Percentiles rank a stretch among this genome's conserved stretches.
These are phyloP conservation scores for Rhinoptilus africanus DNA, from an alignment of 2,113 vertebrate species.

Conservation along the genomic window DNA sequence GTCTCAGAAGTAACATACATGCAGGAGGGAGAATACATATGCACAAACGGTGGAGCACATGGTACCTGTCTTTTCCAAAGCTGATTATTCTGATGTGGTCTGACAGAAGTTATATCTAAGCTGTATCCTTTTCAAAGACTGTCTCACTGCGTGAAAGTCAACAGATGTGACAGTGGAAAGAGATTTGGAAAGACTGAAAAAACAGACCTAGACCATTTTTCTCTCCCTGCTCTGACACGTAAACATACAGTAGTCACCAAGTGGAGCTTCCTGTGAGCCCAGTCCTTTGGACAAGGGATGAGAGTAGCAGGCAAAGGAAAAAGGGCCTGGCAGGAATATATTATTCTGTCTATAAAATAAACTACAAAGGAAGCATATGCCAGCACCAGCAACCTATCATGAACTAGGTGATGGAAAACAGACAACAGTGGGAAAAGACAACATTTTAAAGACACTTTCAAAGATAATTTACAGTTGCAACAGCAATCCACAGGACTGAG, in stretches of 20 bases:
- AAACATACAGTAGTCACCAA: neutral
- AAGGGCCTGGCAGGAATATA: neutral
- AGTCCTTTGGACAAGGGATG: neutral
- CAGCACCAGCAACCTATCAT: neutral
- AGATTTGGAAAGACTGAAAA: neutral
- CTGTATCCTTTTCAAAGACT: neutral
- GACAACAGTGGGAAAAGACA: neutral
- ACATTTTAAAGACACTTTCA: neutral
- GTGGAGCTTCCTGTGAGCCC: neutral
- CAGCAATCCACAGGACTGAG: constrained; percentile 4
- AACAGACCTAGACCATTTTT: neutral
- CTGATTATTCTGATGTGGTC: neutral
- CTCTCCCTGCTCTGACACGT: neutral
- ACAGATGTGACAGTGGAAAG: neutral
- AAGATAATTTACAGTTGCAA: constrained; percentile 22
- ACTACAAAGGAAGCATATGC: neutral
- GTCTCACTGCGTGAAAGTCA: neutral
- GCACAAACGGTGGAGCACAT: neutral
- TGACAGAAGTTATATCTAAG: neutral
- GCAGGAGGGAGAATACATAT: neutral
- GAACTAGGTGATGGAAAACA: neutral
- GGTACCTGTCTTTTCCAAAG: neutral
- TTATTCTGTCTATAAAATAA: neutral
- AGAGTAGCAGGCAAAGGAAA: neutral
- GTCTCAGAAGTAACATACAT: neutral